phyloP scores from a whole-genome alignment of 2,888 invertebrate species.

The Cataglyphis albicans region DNA sequence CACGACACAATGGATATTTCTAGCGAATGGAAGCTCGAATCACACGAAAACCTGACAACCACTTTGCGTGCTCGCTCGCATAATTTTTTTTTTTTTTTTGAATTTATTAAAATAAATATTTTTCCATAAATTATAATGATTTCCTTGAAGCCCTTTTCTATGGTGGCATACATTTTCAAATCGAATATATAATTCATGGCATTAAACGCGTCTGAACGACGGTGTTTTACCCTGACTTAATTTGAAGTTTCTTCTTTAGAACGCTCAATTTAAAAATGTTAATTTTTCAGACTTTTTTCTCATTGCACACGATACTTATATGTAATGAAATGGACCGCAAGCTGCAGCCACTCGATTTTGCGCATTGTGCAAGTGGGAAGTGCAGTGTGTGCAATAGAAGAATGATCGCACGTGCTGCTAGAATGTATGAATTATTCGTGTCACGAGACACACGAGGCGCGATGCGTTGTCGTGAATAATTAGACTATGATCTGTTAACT shows the following conservation, averaged over 20 bases:
- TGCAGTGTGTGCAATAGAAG: not conserved
- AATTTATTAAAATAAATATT: not conserved
- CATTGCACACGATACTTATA: not conserved
- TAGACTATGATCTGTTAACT: constrained; percentile 26
- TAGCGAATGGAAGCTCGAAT: constrained; percentile 19
- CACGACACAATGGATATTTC: constrained; percentile 24
- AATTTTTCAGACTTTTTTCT: not conserved
- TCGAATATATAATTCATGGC: not conserved
- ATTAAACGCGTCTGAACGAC: not conserved
- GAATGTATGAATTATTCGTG: constrained; percentile 42
- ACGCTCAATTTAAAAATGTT: not conserved
- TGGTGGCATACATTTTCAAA: not conserved
- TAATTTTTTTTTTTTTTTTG: not conserved
- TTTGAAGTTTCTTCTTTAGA: not conserved
- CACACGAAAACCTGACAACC: not conserved
- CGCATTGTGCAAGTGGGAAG: not conserved
- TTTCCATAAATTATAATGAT: not conserved
- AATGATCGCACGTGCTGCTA: constrained; percentile 22
- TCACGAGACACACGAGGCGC: not conserved
- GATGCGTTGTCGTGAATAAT: constrained; percentile 9
- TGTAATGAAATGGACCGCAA: not conserved
- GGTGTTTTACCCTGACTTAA: not conserved
- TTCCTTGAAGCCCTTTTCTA: not conserved
- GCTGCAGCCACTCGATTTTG: not conserved
- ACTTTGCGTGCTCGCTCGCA: not conserved